Percentiles rank a stretch among this genome's conserved stretches.
Conservation (phyloP, 2,888 invertebrate genomes). For the Panzeria rudis region DNA sequence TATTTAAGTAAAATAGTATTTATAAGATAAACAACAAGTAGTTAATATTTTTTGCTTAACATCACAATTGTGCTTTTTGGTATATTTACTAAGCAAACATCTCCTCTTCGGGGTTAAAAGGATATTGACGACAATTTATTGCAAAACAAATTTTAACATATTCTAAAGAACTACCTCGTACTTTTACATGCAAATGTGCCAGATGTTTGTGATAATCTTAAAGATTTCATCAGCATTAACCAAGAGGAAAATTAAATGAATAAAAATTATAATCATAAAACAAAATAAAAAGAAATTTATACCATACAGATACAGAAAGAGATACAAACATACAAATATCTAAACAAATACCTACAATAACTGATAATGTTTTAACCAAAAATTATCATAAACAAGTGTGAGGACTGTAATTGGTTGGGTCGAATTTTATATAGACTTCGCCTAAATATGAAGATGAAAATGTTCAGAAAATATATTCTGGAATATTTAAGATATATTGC, state of each 20-base stretch:
- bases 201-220: conserved; percentile 15
- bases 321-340: not conserved
- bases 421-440: not conserved
- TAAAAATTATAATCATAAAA: conserved; percentile 39
- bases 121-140: conserved; percentile 48
- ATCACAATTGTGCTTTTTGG: conserved; percentile 39
- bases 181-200: not conserved
- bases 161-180: conserved; percentile 2
- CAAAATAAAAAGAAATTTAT: conserved; percentile 36
- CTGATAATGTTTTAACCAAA: conserved; percentile 36
- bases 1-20: conserved; percentile 12
- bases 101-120: conserved; percentile 47
- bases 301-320: not conserved
- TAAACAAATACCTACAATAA: not conserved
- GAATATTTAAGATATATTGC: no score
- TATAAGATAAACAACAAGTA: conserved; percentile 43
- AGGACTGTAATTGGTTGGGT: not conserved
- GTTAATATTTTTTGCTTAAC: conserved; percentile 13
- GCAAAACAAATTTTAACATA: conserved; percentile 22
- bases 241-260: not conserved
- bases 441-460: not conserved
- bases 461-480: no score
- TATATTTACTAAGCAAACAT: conserved; percentile 44
- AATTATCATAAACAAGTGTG: not conserved
- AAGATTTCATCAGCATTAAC: conserved; percentile 13